Evolutionary conservation across 1,140 invertebrate species (phyloP).

Genomic region (Cydia amplana): DNA sequence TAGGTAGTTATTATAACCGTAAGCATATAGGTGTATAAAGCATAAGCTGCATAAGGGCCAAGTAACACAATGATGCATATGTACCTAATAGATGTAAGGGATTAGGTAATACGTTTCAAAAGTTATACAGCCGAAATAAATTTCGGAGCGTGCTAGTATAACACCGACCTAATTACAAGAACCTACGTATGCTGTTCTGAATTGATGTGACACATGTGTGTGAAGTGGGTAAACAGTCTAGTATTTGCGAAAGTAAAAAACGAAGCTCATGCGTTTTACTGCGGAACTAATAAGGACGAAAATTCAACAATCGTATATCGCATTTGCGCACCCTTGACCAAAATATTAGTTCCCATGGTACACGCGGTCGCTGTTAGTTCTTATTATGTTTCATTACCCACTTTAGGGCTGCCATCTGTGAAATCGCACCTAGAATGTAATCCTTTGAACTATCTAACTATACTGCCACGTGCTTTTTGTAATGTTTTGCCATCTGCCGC

Average conservation of each 20-base stretch:
- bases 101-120: no score
- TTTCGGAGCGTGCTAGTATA: not conserved
- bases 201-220: constrained; percentile 14
- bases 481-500: no score
- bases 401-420: not conserved
- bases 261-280: not conserved
- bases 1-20: no score
- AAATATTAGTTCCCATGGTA: constrained; percentile 17
- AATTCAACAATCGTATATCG: not conserved
- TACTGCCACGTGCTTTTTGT: not conserved
- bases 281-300: not conserved
- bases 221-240: constrained; percentile 25
- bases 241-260: constrained; percentile 5
- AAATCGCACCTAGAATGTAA: not conserved
- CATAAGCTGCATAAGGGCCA: no score
- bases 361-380: constrained; percentile 7
- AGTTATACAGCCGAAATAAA: not conserved
- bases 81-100: no score
- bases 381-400: constrained; percentile 1
- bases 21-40: no score
- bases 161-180: not conserved
- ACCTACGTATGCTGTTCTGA: not conserved
- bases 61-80: no score
- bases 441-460: not conserved
- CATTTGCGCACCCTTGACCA: constrained; percentile 26